These are phyloP conservation scores for Archips crataeganus DNA, from an alignment of 2,888 invertebrate species.

Conservation along the genomic window DNA sequence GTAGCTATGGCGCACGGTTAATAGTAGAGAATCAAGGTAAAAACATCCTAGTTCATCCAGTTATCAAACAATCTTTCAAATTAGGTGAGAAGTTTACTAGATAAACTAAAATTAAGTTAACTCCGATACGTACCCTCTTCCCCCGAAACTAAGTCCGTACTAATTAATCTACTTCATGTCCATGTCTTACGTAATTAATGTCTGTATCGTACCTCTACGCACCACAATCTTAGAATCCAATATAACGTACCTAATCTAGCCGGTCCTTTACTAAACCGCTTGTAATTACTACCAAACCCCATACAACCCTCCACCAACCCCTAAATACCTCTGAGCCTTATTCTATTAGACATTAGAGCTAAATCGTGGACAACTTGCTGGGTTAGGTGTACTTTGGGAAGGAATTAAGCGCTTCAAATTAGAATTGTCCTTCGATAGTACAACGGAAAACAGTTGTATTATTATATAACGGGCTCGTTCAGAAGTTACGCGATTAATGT, in stretches of 20 bases:
- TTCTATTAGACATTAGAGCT: not conserved
- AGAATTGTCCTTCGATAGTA: constrained; percentile 37
- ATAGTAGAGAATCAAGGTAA: no score
- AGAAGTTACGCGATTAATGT: not conserved
- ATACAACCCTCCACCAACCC: constrained; percentile 14
- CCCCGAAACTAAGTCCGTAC: constrained; percentile 1
- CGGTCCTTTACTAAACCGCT: constrained; percentile 41
- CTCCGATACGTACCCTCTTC: not conserved
- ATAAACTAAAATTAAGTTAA: not conserved
- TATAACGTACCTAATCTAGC: constrained; percentile 35
- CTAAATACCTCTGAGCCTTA: constrained; percentile 15
- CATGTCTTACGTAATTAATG: constrained; percentile 39
- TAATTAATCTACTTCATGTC: constrained; percentile 35
- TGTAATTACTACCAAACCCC: constrained; percentile 45
- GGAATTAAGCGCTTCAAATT: constrained; percentile 45
- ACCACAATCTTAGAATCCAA: constrained; percentile 33
- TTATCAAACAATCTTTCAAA: not conserved
- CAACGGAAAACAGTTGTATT: constrained; percentile 31
- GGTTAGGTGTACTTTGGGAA: constrained; percentile 31
- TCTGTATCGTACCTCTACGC: constrained; percentile 33
- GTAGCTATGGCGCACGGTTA: no score
- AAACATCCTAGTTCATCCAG: not conserved
- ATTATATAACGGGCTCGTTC: constrained; percentile 8
- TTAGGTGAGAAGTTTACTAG: not conserved
- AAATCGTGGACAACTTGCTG: constrained; percentile 19